Evolutionary conservation across 1,140 invertebrate species (phyloP), one percentile per base, ranked within the genome.

Genomic region (Eubasilissa regina): DNA sequence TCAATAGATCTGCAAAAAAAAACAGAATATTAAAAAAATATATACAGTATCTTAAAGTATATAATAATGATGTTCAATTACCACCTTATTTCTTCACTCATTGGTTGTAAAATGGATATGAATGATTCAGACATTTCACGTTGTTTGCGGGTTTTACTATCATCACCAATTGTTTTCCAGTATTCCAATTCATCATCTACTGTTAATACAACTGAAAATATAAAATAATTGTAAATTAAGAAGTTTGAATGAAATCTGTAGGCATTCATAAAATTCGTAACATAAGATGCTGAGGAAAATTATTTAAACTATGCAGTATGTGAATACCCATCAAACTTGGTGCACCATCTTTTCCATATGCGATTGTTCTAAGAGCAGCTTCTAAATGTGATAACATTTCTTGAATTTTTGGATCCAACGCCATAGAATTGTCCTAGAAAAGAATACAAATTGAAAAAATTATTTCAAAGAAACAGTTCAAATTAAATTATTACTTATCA

Each of bases 161-260:
- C 84, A 9, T 83, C 81, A 4, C 85, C 77, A 47, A 87, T 87
- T 70, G 85, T 85, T 58, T 85, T 85, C 87, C 87, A 89, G 81
- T 85, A 88, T 77, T 87, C 86, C 11, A 88, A 85, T 83, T 89
- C 87, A 78, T 89, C 86, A 21, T 86, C 85, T 11, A 88, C 80
- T 47, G 84, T 72, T 75, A 83, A 66, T 0, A 83, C 73, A 64
- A 83, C 81, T 83, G 58, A 21, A 81, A 83, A 78, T 44, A 51
- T 3, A 51, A 51, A 13, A 6, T 6, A 1, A 51, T 51, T 51
- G 8, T 51, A 1, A 51, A 1, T 12, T 8, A 12, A 51, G 11
- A 51, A 51, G n/a, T 51, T 51, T 15, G 1, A 51, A 51, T 51
- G 1, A 12, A 51, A 51, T 13, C n/a, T 15, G 11, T 1, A 51